These are phyloP conservation scores for Argyresthia albistria DNA, from an alignment of 2,888 invertebrate species.

Conservation along the genomic window DNA sequence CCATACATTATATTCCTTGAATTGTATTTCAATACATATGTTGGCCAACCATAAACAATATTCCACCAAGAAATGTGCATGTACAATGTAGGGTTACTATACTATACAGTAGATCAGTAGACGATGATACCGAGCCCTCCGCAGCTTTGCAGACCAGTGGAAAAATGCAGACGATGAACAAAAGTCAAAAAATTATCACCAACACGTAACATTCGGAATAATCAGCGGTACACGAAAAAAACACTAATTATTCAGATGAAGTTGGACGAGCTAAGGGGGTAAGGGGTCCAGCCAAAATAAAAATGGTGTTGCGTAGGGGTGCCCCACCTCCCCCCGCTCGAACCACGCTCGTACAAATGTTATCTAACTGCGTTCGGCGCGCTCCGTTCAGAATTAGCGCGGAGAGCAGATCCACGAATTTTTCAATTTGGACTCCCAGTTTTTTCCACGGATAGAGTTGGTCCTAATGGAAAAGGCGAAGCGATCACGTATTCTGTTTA, in stretches of 20 bases:
- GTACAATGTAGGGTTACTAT: too few species aligned
- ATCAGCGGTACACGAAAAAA: conserved; percentile 71
- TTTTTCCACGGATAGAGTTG: conserved; percentile 62
- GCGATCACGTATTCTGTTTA: conserved; percentile 34
- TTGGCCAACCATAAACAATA: too few species aligned
- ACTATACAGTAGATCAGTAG: too few species aligned
- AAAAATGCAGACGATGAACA: conserved; percentile 38
- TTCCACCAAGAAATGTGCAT: too few species aligned
- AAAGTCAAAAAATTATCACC: conserved; percentile 63
- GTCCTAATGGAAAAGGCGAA: conserved; percentile 48
- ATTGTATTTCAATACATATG: too few species aligned
- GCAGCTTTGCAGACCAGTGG: background rate
- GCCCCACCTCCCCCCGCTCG: conserved; percentile 45
- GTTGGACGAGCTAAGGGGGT: conserved; percentile 69
- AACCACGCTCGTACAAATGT: conserved; percentile 57
- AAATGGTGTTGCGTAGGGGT: conserved; percentile 71
- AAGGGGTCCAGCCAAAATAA: conserved; percentile 69
- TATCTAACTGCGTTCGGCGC: conserved; percentile 69
- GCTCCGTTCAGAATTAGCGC: conserved; percentile 59
- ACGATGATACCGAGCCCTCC: too few species aligned
- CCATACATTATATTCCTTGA: too few species aligned
- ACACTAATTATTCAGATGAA: conserved; percentile 74
- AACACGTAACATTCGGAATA: conserved; percentile 72
- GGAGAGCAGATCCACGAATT: conserved; percentile 48
- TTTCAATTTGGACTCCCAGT: conserved; percentile 59